Base-by-base conservation (phyloP, 1,140 invertebrate genomes). In the Macrosteles quadrilineatus region DNA sequence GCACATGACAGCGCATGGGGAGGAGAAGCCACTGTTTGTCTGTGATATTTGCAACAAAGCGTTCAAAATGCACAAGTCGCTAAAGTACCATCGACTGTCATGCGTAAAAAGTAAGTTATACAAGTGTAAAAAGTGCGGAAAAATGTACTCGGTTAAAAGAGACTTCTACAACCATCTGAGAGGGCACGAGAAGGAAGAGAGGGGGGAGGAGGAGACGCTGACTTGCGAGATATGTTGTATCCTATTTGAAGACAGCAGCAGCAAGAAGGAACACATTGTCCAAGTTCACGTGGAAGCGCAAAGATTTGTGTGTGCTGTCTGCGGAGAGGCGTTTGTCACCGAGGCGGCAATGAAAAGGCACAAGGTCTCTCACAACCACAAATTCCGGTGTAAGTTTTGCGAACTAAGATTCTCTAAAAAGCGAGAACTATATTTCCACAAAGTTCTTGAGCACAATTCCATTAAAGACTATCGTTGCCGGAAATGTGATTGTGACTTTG, bases 151-250 rank as follows among this genome's bases (percentile, higher is more conserved):
- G 21, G 14, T 59, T 2, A 59, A 59, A 30, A 25, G 55, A 25
- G 21, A 11, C 4, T 29, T 59, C 23, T 27, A 21, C n/a, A 29
- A 30, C 4, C 55, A 59, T 25, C 9, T 59, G 12, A 59, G 55
- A 27, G 23, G 23, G 6, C 55, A 59, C n/a, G 55, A 59, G 27
- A 59, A 59, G n/a, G 55, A 21, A 25, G 27, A 59, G 23, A 23
- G 82, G 23, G 55, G 82, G 2, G 80, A 78, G 0, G 82, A 81
- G 27, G 85, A 83, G 72, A 78, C 82, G 0, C 85, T 85, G 73
- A 79, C 77, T 17, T 88, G 87, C 73, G 76, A 83, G 55, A 59
- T 59, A 25, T 59, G 55, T n/a, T 59, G 55, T 59, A 59, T 59
- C 12, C 4, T 30, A 2, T 59, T 59, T 23, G 55, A 59, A 14